Percentiles rank a stretch among this genome's conserved stretches.
Evolutionary conservation across 2,888 invertebrate species (phyloP).

Genomic region (Eretmocerus hayati): DNA sequence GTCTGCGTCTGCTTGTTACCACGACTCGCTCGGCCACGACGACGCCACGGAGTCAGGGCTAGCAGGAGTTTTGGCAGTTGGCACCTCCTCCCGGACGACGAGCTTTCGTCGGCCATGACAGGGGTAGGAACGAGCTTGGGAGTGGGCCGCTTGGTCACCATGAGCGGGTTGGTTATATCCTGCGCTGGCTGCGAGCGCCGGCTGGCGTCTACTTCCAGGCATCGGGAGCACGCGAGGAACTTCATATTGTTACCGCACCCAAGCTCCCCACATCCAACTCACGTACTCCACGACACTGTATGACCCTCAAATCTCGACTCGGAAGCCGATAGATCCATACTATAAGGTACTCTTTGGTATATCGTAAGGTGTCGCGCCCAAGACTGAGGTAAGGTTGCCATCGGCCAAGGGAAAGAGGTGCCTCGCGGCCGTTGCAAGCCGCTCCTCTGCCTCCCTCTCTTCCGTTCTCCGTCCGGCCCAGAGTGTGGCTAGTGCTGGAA

Average conservation of each 20-base stretch:
- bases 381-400: no score
- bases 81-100: no score
- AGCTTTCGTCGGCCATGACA: conserved; percentile 2
- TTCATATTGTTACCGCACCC: conserved; percentile 30
- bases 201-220: conserved; percentile 25
- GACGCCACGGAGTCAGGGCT: conserved; percentile 13
- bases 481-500: no score
- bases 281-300: no score
- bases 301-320: no score
- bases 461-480: no score
- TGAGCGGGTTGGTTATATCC: conserved; percentile 34
- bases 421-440: neutral
- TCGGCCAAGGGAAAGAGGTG: no score
- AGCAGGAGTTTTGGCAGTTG: conserved; percentile 29
- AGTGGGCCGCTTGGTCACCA: conserved; percentile 34
- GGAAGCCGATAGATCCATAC: no score
- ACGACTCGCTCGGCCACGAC: conserved; percentile 4
- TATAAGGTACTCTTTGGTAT: no score
- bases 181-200: conserved; percentile 14
- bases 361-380: conserved; percentile 20
- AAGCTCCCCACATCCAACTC: no score
- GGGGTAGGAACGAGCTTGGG: conserved; percentile 18
- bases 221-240: conserved; percentile 34
- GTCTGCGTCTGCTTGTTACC: neutral
- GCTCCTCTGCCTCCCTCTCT: neutral